These are phyloP conservation scores for Lepus timidus DNA, from an alignment of 2,113 vertebrate genomes.

Conservation along the genomic window DNA sequence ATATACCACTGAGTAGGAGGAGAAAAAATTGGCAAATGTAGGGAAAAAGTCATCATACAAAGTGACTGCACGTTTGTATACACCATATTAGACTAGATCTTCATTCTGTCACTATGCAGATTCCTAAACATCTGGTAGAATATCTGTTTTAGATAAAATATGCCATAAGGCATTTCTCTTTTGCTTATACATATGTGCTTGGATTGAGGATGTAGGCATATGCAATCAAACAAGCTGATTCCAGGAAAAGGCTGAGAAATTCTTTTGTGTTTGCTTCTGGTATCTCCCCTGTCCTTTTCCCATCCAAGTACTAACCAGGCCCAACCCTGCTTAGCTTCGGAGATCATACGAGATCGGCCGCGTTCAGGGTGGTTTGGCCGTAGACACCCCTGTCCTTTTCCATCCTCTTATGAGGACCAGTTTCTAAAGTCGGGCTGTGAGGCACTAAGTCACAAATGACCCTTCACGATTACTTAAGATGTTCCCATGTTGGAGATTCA, in stretches of 20 bases:
- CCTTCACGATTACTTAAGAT: conserved; percentile 39
- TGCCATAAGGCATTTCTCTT: conserved; percentile 71
- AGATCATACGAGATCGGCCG: too few relatives aligned
- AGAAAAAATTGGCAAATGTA: conserved; percentile 56
- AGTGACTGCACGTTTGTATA: conserved; percentile 68
- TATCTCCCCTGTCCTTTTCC: conserved; percentile 15
- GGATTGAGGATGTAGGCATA: conserved; percentile 30
- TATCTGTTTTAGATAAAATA: conserved; percentile 75
- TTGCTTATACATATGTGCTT: conserved; percentile 72
- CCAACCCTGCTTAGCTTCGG: too few relatives aligned
- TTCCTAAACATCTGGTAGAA: conserved; percentile 72
- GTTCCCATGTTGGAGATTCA: not conserved
- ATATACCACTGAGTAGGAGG: conserved; percentile 19
- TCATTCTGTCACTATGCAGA: conserved; percentile 62
- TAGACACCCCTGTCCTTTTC: too few relatives aligned
- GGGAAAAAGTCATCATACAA: conserved; percentile 38
- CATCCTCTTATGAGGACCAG: not conserved
- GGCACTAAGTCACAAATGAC: not conserved
- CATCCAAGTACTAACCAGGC: not conserved
- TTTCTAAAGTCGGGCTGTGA: conserved; percentile 9
- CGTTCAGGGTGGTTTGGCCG: too few relatives aligned
- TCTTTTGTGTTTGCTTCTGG: conserved; percentile 39
- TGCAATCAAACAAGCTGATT: conserved; percentile 64
- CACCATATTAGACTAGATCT: conserved; percentile 63
- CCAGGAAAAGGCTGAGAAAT: conserved; percentile 62